These are phyloP conservation scores for Eumeta japonica DNA, from an alignment of 1,140 invertebrate genomes.

Conservation along the genomic window DNA sequence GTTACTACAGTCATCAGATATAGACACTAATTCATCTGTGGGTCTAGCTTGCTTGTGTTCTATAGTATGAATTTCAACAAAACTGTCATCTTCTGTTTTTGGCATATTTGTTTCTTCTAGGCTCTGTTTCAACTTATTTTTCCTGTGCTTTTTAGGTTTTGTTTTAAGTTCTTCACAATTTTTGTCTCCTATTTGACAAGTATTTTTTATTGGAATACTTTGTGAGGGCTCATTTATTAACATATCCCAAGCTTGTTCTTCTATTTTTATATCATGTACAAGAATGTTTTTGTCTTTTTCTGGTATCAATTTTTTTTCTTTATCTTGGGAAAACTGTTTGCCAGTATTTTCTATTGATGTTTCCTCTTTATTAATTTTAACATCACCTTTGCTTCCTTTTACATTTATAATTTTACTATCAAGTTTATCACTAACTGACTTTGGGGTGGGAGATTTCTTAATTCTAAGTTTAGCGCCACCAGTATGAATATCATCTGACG, in stretches of 20 bases:
- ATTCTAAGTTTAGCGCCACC: constrained; percentile 29
- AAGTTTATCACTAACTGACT: constrained; percentile 32
- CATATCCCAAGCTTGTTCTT: constrained; percentile 48
- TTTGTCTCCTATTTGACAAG: no score
- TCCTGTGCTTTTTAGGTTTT: constrained; percentile 41
- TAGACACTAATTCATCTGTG: constrained; percentile 39
- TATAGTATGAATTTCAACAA: constrained; percentile 47
- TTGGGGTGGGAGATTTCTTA: constrained; percentile 43
- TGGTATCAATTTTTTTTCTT: not conserved
- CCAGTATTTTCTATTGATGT: not conserved
- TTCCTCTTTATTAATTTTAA: constrained; percentile 13
- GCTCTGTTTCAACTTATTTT: constrained; percentile 29
- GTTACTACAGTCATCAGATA: no score
- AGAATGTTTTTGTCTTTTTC: not conserved
- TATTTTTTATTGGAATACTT: constrained; percentile 7
- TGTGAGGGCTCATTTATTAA: constrained; percentile 28
- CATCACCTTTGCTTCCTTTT: constrained; percentile 14
- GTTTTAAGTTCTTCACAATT: constrained; percentile 32
- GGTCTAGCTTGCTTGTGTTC: constrained; percentile 33
- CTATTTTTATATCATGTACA: constrained; percentile 28
- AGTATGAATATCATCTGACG: constrained; percentile 45
- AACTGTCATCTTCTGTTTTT: constrained; percentile 43
- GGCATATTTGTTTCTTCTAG: constrained; percentile 26
- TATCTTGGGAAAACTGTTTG: no score
- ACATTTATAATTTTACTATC: constrained; percentile 12